phyloP scores from a whole-genome alignment of 2,797 vertebrate genomes.

The Chrysocyon brachyurus region DNA sequence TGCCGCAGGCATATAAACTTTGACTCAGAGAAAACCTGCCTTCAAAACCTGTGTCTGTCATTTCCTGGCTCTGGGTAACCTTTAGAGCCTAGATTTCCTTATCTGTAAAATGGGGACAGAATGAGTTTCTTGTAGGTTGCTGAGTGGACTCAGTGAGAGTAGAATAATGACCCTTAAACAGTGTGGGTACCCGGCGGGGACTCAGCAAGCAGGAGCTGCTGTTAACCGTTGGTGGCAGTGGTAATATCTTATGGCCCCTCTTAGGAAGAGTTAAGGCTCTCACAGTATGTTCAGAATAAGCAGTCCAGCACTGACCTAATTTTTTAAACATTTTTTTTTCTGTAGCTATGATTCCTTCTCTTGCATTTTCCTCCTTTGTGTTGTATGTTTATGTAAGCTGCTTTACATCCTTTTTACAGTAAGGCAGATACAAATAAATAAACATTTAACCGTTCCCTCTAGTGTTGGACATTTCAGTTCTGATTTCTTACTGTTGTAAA shows the following conservation, averaged over 20 bases:
- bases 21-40: not conserved
- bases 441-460: not conserved
- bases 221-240: not conserved
- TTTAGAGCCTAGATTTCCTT: not conserved
- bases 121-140: not conserved
- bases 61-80: not conserved
- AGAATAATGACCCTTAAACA: not conserved
- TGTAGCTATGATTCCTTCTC: not conserved
- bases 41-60: not conserved
- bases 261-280: not conserved
- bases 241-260: not conserved
- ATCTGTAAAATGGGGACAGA: not conserved
- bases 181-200: not conserved
- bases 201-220: not conserved
- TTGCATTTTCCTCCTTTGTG: not conserved
- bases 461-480: not conserved
- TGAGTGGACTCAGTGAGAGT: not conserved
- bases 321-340: not conserved
- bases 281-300: not conserved
- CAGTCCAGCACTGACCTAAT: not conserved
- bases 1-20: not conserved
- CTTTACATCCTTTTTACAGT: slow-evolving; percentile 60
- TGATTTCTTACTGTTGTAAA: not conserved
- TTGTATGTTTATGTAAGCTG: slow-evolving; percentile 61
- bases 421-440: slow-evolving; percentile 47